These are phyloP conservation scores for Corythaeola cristata DNA, from an alignment of 2,113 vertebrate genomes.

Conservation along the genomic window DNA sequence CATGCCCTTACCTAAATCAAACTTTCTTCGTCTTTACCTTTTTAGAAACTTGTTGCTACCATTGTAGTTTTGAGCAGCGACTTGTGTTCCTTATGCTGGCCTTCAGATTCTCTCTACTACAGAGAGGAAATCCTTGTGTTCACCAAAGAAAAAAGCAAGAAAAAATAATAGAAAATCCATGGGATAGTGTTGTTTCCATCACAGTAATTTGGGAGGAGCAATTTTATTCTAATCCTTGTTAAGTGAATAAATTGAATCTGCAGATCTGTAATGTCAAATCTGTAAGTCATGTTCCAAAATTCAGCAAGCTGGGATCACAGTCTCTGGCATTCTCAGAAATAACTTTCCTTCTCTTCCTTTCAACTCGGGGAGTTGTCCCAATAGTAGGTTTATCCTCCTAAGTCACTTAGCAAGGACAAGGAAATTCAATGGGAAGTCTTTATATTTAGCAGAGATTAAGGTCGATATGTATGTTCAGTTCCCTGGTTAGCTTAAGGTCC, in stretches of 20 bases:
- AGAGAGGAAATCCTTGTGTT: not conserved
- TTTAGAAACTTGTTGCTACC: not conserved
- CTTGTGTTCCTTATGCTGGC: not conserved
- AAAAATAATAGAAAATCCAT: not conserved
- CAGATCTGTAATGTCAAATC: not conserved
- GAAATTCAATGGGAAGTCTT: not conserved
- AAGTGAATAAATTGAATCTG: not conserved
- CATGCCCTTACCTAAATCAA: not conserved
- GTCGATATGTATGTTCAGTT: not conserved
- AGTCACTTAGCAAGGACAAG: not conserved
- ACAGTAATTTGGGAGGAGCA: not conserved
- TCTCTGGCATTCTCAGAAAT: not conserved
- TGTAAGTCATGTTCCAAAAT: not conserved
- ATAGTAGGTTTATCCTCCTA: not conserved
- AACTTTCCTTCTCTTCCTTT: constrained; percentile 8
- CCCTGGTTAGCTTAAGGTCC: not conserved
- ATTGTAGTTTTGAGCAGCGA: not conserved
- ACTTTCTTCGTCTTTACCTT: not conserved
- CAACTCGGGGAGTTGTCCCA: not conserved
- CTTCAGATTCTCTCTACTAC: not conserved
- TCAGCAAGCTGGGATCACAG: not conserved
- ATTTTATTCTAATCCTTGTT: not conserved
- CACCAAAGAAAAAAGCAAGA: not conserved
- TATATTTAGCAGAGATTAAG: not conserved
- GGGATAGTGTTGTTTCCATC: not conserved